Base-by-base conservation (phyloP, 2,113 vertebrate genomes). In the Psephotus haematonotus region DNA sequence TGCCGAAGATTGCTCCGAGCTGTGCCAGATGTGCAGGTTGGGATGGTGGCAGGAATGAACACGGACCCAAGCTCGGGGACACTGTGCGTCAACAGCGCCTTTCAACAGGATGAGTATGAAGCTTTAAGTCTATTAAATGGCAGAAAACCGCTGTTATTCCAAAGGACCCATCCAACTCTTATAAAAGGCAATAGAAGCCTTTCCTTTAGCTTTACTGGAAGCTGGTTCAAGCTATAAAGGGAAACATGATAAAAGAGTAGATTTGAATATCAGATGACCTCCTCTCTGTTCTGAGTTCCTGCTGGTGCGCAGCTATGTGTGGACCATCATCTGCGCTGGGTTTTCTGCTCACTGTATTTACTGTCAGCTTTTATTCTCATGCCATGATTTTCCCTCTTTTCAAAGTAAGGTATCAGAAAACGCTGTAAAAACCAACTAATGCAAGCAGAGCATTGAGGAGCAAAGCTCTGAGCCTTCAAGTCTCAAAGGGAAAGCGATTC, bases 401-500 rank as follows among this genome's bases (percentile, higher is more conserved):
- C 74, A 37, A 20, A 63, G 55, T 3, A 17, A 74, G 44, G 33
- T n/a, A 13, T 18, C 23, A 6, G 57, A 23, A 68, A 81, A 50
- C n/a, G 5, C 7, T 1, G 15, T 43, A 11, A 68, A 52, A 2
- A 69, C 83, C 55, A 16, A 77, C 57, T 1, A 49, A 46, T 1
- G 17, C 77, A 9, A 75, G 37, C 12, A 2, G 88, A 77, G 6
- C 6, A 35, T 41, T 71, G 13, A 50, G 24, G 67, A 70, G 90
- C 1, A 0, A 50, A 33, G 12, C 50, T 76, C 52, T 15, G 87
- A 84, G 67, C 79, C 59, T 80, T 7, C 3, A 5, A 49, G 70
- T 22, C 90, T 68, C 69, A 60, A 43, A 81, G 84, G 96, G 71
- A 83, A 80, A 67, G 85, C 13, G 7, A 83, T 94, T 95, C 75